These are phyloP conservation scores for Coryphaenoides rupestris DNA, from an alignment of 2,113 vertebrate species.

Conservation along the genomic window DNA sequence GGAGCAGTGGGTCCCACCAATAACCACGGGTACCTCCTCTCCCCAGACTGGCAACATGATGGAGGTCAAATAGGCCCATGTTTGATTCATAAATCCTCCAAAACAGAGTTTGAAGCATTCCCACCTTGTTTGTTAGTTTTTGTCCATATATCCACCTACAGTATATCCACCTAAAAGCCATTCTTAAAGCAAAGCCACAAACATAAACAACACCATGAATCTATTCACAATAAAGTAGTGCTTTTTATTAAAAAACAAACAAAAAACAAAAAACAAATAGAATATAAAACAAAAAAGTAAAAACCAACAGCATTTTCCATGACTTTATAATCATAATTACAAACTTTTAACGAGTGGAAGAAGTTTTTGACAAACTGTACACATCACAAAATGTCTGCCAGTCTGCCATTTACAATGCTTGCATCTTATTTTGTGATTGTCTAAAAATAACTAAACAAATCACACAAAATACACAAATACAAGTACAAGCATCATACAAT, in stretches of 20 bases:
- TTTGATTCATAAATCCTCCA: too few species aligned
- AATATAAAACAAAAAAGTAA: conserved; percentile 77
- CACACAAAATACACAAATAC: conserved; percentile 79
- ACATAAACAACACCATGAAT: conserved; percentile 32
- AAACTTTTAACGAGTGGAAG: conserved; percentile 81
- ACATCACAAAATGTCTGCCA: conserved; percentile 80
- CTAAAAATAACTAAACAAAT: conserved; percentile 81
- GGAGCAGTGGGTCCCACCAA: too few species aligned
- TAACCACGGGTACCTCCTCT: too few species aligned
- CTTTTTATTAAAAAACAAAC: conserved; percentile 78
- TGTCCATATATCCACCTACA: too few species aligned
- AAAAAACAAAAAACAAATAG: conserved; percentile 70
- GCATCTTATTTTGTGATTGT: conserved; percentile 83
- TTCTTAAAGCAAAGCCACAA: not conserved
- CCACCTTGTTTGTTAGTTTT: too few species aligned
- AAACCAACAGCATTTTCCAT: conserved; percentile 80
- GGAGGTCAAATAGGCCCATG: too few species aligned
- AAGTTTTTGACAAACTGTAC: conserved; percentile 79
- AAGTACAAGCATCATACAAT: conserved; percentile 79
- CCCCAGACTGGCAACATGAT: too few species aligned
- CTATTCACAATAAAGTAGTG: conserved; percentile 80
- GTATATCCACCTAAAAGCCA: too few species aligned
- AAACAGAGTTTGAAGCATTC: too few species aligned
- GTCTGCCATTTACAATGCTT: conserved; percentile 82
- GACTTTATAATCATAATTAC: conserved; percentile 82